These are phyloP conservation scores for Panopea generosa DNA, from an alignment of 2,888 invertebrate species.

Conservation along the genomic window DNA sequence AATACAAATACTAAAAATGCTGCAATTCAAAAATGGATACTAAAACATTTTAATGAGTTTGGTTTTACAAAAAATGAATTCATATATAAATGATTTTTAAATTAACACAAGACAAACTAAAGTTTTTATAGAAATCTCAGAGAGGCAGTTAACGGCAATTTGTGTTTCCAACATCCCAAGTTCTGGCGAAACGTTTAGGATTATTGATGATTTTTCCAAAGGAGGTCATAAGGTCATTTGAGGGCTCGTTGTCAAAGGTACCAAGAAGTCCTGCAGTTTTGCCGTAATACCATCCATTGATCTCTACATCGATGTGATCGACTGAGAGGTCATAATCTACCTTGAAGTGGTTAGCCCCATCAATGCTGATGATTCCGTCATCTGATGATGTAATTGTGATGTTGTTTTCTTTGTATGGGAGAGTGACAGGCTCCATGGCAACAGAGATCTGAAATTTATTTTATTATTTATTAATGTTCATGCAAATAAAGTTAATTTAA, in stretches of 20 bases:
- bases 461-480: not conserved
- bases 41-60: too few species aligned
- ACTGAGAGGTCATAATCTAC: constrained; percentile 84
- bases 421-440: not conserved
- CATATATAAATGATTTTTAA: too few species aligned
- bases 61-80: too few species aligned
- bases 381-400: not conserved
- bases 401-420: not conserved
- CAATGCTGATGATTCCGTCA: constrained; percentile 64
- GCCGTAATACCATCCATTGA: constrained; percentile 95
- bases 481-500: not conserved
- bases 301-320: constrained; percentile 86
- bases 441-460: not conserved
- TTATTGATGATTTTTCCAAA: constrained; percentile 87
- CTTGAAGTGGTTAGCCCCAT: constrained; percentile 86
- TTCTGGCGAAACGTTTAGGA: constrained; percentile 90
- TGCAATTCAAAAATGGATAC: too few species aligned
- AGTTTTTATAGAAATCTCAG: too few species aligned
- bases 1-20: too few species aligned
- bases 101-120: too few species aligned
- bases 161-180: constrained; percentile 87
- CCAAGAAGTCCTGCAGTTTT: constrained; percentile 95
- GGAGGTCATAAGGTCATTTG: constrained; percentile 91
- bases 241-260: constrained; percentile 95
- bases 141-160: too few species aligned